Evolutionary conservation across 2,797 vertebrate genomes (phyloP).

Genomic region (Gallirallus australis): DNA sequence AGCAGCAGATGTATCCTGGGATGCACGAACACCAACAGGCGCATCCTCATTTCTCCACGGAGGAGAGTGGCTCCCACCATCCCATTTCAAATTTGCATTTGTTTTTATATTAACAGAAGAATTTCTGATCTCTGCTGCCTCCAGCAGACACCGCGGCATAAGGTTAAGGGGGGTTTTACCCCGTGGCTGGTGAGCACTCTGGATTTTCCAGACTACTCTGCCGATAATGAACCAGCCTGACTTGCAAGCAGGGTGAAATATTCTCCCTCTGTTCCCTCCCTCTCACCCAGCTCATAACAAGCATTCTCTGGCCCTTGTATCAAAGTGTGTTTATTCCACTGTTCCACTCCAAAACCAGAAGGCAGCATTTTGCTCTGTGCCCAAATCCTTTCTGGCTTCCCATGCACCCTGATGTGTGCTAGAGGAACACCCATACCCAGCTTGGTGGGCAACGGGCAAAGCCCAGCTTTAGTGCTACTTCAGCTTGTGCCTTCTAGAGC

Average conservation of each 20-base stretch:
- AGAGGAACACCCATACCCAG: too few species aligned
- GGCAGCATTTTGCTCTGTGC: not conserved
- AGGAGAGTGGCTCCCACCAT: not conserved
- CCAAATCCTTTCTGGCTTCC: not conserved
- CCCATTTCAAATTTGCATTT: not conserved
- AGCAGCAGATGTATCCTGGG: not conserved
- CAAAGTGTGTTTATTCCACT: not conserved
- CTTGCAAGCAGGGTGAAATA: not conserved
- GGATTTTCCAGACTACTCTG: not conserved
- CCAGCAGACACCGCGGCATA: not conserved
- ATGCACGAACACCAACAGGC: not conserved
- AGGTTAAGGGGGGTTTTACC: not conserved
- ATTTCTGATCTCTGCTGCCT: not conserved
- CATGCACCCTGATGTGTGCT: too few species aligned
- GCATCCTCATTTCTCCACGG: not conserved
- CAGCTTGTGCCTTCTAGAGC: not conserved
- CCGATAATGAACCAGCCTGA: not conserved
- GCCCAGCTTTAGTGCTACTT: not conserved
- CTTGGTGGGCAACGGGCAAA: too few species aligned
- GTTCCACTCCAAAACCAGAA: not conserved
- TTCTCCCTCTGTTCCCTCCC: not conserved
- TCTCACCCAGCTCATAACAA: not conserved
- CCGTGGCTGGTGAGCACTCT: not conserved
- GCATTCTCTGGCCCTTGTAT: not conserved
- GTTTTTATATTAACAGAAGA: not conserved